A percentile compares a stretch with the other conserved stretches of the same genome.
phyloP scores from a whole-genome alignment of 2,797 vertebrate species.

The Peromyscus eremicus region DNA sequence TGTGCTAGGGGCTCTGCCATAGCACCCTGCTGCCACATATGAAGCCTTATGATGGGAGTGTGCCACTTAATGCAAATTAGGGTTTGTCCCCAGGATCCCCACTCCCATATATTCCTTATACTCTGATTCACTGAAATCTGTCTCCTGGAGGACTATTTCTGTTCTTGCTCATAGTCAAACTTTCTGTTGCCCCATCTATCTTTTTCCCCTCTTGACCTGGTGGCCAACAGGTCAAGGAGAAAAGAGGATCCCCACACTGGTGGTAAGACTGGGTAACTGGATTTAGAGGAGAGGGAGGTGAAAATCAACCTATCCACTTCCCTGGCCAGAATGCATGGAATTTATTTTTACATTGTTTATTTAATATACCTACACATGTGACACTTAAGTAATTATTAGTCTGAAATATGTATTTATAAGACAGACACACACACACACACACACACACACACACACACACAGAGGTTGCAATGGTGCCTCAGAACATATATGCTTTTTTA shows the following conservation, averaged over 20 bases:
- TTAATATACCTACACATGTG: not conserved
- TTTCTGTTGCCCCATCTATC: not conserved
- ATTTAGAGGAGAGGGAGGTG: not conserved
- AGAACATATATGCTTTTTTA: not conserved
- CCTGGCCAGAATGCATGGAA: not conserved
- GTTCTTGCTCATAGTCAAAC: not conserved
- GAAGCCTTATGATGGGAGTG: not conserved
- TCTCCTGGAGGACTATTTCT: not conserved
- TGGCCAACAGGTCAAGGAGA: not conserved
- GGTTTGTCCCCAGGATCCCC: not conserved
- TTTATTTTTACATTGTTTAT: not conserved
- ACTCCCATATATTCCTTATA: not conserved
- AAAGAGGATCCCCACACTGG: not conserved
- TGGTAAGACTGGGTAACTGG: not conserved
- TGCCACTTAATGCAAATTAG: not conserved
- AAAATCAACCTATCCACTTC: not conserved
- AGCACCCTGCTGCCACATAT: not conserved
- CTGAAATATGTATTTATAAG: slow-evolving; percentile 10
- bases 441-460: no score
- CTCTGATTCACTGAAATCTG: not conserved
- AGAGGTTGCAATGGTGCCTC: no score
- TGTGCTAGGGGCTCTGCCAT: not conserved
- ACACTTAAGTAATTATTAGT: not conserved
- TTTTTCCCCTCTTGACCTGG: not conserved
- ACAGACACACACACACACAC: not conserved